These are phyloP conservation scores for Trichogramma pretiosum DNA, from an alignment of 1,140 invertebrate species.

Conservation along the genomic window DNA sequence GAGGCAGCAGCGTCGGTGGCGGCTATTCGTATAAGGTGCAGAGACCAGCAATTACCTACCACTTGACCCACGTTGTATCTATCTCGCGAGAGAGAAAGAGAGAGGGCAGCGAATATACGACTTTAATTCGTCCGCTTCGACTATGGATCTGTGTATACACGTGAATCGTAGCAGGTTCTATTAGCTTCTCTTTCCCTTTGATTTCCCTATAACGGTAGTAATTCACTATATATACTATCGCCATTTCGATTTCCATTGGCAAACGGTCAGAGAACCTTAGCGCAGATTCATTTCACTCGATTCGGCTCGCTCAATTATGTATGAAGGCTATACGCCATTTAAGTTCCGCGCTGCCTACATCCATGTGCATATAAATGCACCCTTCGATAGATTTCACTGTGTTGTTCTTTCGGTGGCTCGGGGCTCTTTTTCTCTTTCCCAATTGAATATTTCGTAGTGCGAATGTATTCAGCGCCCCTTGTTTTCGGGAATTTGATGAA, in stretches of 20 bases:
- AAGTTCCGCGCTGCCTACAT: not conserved
- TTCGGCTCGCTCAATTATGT: slow-evolving; percentile 16
- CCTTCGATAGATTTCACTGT: no score
- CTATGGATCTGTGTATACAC: no score
- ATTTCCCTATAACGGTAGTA: slow-evolving; percentile 26
- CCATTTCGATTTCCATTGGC: slow-evolving; percentile 8
- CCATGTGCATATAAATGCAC: no score
- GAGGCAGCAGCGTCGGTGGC: no score
- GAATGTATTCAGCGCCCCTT: not conserved
- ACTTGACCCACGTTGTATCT: no score
- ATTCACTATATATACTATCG: not conserved
- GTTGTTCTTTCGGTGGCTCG: slow-evolving; percentile 11
- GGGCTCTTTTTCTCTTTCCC: no score
- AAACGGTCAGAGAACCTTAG: not conserved
- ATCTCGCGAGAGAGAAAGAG: no score
- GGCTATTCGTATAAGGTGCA: no score
- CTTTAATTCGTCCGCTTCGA: slow-evolving; percentile 28
- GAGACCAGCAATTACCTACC: no score
- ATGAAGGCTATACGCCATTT: not conserved
- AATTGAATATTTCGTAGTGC: slow-evolving; percentile 3
- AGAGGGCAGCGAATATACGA: slow-evolving; percentile 21
- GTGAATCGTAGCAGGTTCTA: no score
- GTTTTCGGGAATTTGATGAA: not conserved
- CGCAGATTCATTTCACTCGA: slow-evolving; percentile 2
- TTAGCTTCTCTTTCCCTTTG: no score